Evolutionary conservation across 2,888 invertebrate genomes (phyloP).

Genomic region (Leptinotarsa peninsularis): DNA sequence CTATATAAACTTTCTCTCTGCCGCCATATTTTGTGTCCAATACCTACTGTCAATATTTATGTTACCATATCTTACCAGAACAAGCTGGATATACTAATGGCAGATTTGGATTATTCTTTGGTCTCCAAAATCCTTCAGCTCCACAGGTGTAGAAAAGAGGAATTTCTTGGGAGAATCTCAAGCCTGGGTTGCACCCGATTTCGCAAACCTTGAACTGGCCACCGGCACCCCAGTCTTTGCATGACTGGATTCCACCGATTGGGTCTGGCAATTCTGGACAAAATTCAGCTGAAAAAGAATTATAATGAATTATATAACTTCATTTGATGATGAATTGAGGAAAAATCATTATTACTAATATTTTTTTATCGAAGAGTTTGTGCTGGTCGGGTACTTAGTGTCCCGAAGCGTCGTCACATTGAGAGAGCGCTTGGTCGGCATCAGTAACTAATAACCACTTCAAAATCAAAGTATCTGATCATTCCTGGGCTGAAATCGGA

Average conservation of each 20-base stretch:
- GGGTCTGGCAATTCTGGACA: slow-evolving; percentile 91
- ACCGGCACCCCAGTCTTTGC: slow-evolving; percentile 96
- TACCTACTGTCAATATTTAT: not conserved
- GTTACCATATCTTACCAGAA: slow-evolving; percentile 75
- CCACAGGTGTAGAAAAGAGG: slow-evolving; percentile 98
- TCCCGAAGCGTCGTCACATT: too few relatives aligned
- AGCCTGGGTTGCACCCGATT: slow-evolving; percentile 86
- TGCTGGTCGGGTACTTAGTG: too few relatives aligned
- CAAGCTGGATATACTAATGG: slow-evolving; percentile 92
- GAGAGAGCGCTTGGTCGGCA: too few relatives aligned
- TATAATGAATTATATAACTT: not conserved
- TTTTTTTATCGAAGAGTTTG: too few relatives aligned
- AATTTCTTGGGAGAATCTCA: slow-evolving; percentile 92
- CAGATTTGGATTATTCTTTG: slow-evolving; percentile 82
- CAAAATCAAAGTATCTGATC: too few relatives aligned
- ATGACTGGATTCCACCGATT: slow-evolving; percentile 89
- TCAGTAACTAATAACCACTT: too few relatives aligned
- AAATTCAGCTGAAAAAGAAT: slow-evolving; percentile 78
- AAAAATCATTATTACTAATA: too few relatives aligned
- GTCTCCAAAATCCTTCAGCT: slow-evolving; percentile 98
- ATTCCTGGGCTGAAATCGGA: too few relatives aligned
- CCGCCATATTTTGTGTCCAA: not conserved
- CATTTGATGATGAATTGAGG: not conserved
- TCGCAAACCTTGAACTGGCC: slow-evolving; percentile 96
- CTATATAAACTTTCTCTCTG: not conserved